Base-by-base conservation (phyloP, 2,797 vertebrate genomes). In the Macropus fuliginosus region DNA sequence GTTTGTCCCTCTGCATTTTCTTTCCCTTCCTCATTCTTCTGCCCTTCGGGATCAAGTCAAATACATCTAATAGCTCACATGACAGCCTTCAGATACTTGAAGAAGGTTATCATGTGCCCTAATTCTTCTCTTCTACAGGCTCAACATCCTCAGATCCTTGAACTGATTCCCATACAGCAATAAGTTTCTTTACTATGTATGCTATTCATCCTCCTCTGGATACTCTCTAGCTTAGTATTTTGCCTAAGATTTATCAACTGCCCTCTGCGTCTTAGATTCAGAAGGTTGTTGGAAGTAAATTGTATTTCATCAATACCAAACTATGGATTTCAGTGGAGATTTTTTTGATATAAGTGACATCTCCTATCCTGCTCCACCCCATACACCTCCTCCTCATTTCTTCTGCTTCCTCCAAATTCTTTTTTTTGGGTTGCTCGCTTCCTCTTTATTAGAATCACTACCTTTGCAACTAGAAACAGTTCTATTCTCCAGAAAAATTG, bases 351-450 rank as follows among this genome's bases (percentile, higher is more conserved):
- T 81, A 81, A 81, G 40, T 46, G 21, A 28, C 56, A 31, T 5
- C 40, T 93, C 28, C 59, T 59, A 90, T 6, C 14, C 24, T 74
- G 5, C 56, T 94, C 55, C 54, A 57, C 5, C 31, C 54, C 8
- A n/a, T 13, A 87, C 52, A 94, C 57, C 62, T 46, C 91, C 54
- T 94, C 92, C 54, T 13, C 46, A 4, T 27, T 24, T 40, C 28
- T 54, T 46, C 54, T 81, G 90, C 90, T n/a, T 74, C 55, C 91
- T 92, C 56, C 62, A 93, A 96, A 92, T 81, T 6, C 52, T 94
- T 91, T 93, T 95, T 50, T 92, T 6, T 6, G 52, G 34, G 6
- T 87, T 1, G 1, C 40, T 87, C 18, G 4, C 24, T 87, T 87
- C 74, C 21, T 87, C 74, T 87, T 81, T 81, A 46, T 46, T 87